A percentile compares a stretch with the other conserved stretches of the same genome.
Conservation (phyloP, 2,113 vertebrate genomes). For the Phoxinus phoxinus region DNA sequence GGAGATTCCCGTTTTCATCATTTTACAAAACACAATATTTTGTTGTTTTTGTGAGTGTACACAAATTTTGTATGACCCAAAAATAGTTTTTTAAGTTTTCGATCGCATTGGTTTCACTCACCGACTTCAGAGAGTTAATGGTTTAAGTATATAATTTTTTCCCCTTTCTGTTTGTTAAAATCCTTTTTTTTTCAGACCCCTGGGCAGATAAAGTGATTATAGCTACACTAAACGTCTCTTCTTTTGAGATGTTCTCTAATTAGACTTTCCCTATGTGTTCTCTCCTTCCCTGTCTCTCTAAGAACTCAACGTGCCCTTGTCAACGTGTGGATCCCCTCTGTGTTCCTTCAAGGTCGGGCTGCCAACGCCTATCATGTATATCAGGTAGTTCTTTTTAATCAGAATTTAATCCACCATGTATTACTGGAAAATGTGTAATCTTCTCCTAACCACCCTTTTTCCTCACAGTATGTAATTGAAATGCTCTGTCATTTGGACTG, state of each 20-base stretch:
- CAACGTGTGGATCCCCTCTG: conserved; percentile 98
- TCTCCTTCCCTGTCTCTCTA: conserved; percentile 45
- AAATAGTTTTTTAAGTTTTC: too few species aligned
- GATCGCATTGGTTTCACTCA: too few species aligned
- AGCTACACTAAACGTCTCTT: neutral
- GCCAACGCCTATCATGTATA: conserved; percentile 98
- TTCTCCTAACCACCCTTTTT: neutral
- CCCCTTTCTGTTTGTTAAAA: neutral
- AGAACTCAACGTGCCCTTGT: conserved; percentile 96
- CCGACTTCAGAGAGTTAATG: neutral
- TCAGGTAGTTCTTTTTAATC: conserved; percentile 78
- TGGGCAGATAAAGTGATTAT: neutral
- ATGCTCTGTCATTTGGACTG: conserved; percentile 14
- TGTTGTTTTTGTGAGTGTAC: too few species aligned
- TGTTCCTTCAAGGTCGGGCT: conserved; percentile 94
- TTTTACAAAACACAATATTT: too few species aligned
- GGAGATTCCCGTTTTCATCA: too few species aligned
- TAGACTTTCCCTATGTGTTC: conserved; percentile 11
- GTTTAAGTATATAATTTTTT: neutral
- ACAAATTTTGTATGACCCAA: too few species aligned
- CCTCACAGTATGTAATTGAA: neutral
- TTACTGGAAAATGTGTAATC: neutral
- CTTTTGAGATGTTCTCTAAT: neutral
- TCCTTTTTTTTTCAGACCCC: neutral
- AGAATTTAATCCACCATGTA: neutral